phyloP scores from a whole-genome alignment of 1,140 invertebrate genomes.

The Heliconius melpomene region DNA sequence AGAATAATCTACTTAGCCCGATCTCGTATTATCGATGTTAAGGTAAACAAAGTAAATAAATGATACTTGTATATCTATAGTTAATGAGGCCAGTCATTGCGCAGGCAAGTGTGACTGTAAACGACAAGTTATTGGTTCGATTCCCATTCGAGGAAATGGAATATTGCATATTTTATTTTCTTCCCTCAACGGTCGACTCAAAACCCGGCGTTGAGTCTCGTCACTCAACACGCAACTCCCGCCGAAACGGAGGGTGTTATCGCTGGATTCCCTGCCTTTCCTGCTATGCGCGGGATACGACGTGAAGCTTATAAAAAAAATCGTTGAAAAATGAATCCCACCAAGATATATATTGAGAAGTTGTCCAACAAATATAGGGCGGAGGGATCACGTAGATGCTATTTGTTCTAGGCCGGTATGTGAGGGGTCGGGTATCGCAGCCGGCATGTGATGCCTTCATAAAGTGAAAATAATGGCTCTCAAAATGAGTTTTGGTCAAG shows the following conservation, averaged over 20 bases:
- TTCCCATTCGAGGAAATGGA: no score
- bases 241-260: no score
- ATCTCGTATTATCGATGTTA: background rate
- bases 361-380: constrained; percentile 9
- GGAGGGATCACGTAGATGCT: constrained; percentile 19
- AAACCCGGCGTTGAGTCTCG: no score
- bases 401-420: constrained; percentile 24
- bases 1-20: background rate
- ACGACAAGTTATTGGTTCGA: no score
- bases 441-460: constrained; percentile 29
- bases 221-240: no score
- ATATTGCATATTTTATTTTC: no score
- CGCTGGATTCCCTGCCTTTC: no score
- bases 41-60: background rate
- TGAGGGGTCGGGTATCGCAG: constrained; percentile 19
- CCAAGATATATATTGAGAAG: constrained; percentile 2
- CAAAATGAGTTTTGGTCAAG: constrained; percentile 27
- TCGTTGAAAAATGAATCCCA: background rate
- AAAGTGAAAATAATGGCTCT: constrained; percentile 35
- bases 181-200: no score
- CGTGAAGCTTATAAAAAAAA: background rate
- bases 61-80: background rate
- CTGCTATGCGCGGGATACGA: no score
- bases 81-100: no score
- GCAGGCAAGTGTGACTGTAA: no score